Evolutionary conservation across 2,797 vertebrate genomes (phyloP).

Genomic region (Aplochiton taeniatus): DNA sequence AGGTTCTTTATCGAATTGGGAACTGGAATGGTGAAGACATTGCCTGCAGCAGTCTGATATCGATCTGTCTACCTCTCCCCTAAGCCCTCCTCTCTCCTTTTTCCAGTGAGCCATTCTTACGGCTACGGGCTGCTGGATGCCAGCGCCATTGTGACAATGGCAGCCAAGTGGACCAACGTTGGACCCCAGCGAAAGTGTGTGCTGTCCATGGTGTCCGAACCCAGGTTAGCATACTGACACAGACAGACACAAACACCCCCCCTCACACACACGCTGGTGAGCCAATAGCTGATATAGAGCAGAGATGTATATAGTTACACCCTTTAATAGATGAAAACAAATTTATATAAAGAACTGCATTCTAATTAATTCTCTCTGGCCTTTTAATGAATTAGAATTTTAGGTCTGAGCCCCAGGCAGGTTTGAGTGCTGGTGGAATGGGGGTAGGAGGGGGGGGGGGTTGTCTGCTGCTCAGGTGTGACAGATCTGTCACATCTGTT

Average conservation of each 20-base stretch:
- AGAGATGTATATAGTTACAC: no score
- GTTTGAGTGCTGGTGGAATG: not conserved
- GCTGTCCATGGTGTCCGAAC: constrained; percentile 84
- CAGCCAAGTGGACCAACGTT: constrained; percentile 89
- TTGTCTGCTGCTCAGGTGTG: constrained; percentile 14
- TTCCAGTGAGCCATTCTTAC: constrained; percentile 94
- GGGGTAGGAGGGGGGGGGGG: not conserved
- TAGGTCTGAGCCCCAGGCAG: not conserved
- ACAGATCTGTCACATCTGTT: constrained; percentile 33
- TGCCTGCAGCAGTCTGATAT: constrained; percentile 36
- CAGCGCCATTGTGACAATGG: constrained; percentile 85
- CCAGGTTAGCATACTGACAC: constrained; percentile 76
- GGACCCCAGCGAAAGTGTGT: constrained; percentile 90
- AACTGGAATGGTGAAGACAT: constrained; percentile 8
- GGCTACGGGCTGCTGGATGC: constrained; percentile 95
- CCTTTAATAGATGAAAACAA: no score
- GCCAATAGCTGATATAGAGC: not conserved
- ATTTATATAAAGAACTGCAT: no score
- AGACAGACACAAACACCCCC: constrained; percentile 6
- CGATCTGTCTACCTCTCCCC: constrained; percentile 25
- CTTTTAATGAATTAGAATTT: not conserved
- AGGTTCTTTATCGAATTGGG: constrained; percentile 9
- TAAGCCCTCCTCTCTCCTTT: constrained; percentile 20
- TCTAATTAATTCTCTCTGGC: no score
- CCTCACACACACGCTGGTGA: not conserved